Evolutionary conservation across 2,797 vertebrate genomes (phyloP).

Genomic region (Carcharodon carcharias): DNA sequence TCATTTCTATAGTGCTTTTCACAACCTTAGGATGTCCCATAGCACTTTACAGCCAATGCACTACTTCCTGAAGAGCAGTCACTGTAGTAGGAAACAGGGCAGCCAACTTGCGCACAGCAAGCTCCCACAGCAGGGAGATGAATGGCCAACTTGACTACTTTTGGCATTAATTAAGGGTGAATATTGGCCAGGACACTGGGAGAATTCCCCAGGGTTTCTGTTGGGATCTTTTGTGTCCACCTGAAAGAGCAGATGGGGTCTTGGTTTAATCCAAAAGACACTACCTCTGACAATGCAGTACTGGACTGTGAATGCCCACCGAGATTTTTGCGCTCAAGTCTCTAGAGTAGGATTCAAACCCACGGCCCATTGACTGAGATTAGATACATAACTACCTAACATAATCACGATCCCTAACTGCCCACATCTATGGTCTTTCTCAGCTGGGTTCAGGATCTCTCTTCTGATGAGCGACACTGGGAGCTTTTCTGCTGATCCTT

Average conservation of each 20-base stretch:
- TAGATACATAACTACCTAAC: not conserved
- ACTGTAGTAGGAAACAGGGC: not conserved
- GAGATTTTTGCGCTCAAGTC: too few species aligned
- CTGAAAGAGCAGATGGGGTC: not conserved
- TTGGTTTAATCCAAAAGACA: not conserved
- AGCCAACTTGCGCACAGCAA: not conserved
- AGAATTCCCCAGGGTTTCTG: not conserved
- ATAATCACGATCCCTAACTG: not conserved
- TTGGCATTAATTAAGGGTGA: not conserved
- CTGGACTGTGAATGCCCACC: not conserved
- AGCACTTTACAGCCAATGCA: not conserved
- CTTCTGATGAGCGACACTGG: not conserved
- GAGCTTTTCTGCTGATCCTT: too few species aligned
- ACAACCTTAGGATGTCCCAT: not conserved
- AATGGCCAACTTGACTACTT: not conserved
- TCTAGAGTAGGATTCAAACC: not conserved
- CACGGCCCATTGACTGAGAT: not conserved
- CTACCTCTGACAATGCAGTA: not conserved
- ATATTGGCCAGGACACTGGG: not conserved
- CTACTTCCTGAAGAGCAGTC: not conserved
- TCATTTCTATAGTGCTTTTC: not conserved
- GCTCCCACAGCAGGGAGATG: not conserved
- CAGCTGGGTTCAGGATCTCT: not conserved
- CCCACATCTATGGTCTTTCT: not conserved
- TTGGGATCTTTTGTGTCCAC: not conserved